phyloP scores from a whole-genome alignment of 2,113 vertebrate genomes.

The Tupaia chinensis region DNA sequence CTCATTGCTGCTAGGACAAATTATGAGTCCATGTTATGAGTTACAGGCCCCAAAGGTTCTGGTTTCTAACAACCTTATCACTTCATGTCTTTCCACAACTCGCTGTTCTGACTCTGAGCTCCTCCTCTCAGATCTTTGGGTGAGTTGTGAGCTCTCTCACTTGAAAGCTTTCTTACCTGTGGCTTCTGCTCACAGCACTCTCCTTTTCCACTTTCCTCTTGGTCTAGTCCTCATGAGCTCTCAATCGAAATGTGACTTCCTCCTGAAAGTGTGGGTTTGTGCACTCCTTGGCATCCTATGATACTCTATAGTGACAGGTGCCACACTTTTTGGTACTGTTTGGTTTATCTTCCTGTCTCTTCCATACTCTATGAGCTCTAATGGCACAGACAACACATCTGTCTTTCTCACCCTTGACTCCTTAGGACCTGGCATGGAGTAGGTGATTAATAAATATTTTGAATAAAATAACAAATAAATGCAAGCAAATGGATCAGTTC shows the following conservation, averaged over 20 bases:
- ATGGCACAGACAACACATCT: not conserved
- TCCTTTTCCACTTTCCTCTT: not conserved
- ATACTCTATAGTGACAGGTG: not conserved
- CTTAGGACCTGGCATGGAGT: not conserved
- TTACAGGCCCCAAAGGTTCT: not conserved
- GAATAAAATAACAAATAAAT: slow-evolving; percentile 1
- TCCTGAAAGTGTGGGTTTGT: not conserved
- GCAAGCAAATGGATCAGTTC: not conserved
- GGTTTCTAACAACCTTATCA: not conserved
- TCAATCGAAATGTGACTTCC: not conserved
- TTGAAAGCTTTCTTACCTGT: not conserved
- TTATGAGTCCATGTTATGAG: not conserved
- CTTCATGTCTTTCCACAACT: not conserved
- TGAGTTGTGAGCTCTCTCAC: not conserved
- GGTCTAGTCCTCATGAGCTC: not conserved
- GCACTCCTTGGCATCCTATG: not conserved
- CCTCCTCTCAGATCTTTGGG: not conserved
- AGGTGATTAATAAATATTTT: not conserved
- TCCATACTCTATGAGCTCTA: not conserved
- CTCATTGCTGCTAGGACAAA: not conserved
- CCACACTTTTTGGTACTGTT: not conserved
- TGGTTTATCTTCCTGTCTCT: not conserved
- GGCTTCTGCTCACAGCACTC: not conserved
- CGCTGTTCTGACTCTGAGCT: not conserved
- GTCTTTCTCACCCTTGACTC: not conserved